Base-by-base conservation (phyloP, 92 coral and sea anemone species). In the Zoanthus gigantus region DNA sequence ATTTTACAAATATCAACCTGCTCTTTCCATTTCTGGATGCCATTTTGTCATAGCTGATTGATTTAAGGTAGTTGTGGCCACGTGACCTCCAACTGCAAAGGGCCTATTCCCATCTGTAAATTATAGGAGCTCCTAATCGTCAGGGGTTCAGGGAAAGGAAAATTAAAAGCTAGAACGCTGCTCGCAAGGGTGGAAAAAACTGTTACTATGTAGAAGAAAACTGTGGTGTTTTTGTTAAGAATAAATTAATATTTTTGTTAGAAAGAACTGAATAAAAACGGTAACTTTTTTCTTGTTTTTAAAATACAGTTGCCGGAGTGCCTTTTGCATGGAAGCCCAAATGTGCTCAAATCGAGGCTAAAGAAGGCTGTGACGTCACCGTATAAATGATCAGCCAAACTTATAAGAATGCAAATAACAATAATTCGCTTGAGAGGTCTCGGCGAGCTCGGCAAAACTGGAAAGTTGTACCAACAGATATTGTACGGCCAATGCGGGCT, bases 361-460 rank as follows among this genome's bases (percentile, higher is more conserved):
- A n/a, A 11, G 6, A 14, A 45, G 12, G 16, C 50, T 78, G 72
- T 78, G 85, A 81, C 74, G 74, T 81, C 74, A 58, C 75, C 85
- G 45, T 29, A 81, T 81, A 66, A 81, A 81, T 81, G 85, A 66
- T 47, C 16, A 83, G 93, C 79, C 60, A 76, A 46, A 82, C 89
- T 46, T 66, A 77, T 82, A 86, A 90, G 30, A 92, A 94, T 92
- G 94, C 92, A 63, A 92, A 92, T 87, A 89, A 67, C 74, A 66
- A 69, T 69, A 69, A 37, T 81, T 47, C 42, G 58, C 76, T 46
- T 8, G 85, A 81, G 54, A 81, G 85, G 44, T 65, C 75, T 46
- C 75, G 85, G 75, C 18, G 85, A 23, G 65, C 89, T 18, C 77
- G 71, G 9, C 76, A 45, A 69, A 91, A 60, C 60, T 91, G 94